Conservation (phyloP, 2,113 vertebrate genomes). For the Abramis brama region DNA sequence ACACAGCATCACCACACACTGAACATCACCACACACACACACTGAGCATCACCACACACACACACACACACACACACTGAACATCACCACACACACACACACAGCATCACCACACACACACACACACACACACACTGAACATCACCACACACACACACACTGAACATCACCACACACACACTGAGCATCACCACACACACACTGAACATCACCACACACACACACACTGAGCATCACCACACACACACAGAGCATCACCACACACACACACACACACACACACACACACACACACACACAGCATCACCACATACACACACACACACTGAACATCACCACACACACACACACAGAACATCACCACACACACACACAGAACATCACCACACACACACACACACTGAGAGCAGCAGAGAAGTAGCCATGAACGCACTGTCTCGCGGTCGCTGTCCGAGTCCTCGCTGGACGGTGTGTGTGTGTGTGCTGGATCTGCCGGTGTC, state of each 20-base stretch:
- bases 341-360: no score
- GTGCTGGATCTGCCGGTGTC: background rate
- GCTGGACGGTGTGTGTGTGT: slow-evolving; percentile 64
- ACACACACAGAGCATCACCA: background rate
- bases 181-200: background rate
- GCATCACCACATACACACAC: no score
- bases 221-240: background rate
- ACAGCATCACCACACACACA: background rate
- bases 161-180: no score
- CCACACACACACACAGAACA: background rate
- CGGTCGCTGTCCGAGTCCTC: slow-evolving; percentile 71
- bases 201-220: background rate
- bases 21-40: slow-evolving; percentile 13
- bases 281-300: background rate
- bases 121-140: no score
- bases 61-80: background rate
- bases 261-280: background rate
- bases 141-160: no score
- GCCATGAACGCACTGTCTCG: slow-evolving; percentile 58
- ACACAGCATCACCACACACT: background rate
- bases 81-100: no score
- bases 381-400: background rate
- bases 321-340: no score
- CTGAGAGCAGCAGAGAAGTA: background rate
- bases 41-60: background rate